phyloP scores from a whole-genome alignment of 2,797 vertebrate species.

The Tolypeutes matacus region DNA sequence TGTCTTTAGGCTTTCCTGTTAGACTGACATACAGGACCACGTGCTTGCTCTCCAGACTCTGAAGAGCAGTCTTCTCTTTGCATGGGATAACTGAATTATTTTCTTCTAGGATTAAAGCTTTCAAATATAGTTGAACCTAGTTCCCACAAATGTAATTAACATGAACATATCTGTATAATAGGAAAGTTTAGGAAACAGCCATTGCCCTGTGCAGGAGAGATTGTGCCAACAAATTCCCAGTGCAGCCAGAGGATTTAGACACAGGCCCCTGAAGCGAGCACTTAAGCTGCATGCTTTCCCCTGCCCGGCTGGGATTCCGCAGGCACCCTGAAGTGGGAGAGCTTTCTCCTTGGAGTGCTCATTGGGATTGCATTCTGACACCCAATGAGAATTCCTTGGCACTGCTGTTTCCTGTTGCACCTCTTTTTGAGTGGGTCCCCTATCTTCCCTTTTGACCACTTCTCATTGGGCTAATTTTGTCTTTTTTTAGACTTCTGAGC shows the following conservation, averaged over 20 bases:
- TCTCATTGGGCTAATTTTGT: neutral
- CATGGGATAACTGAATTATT: constrained; percentile 40
- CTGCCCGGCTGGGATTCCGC: neutral
- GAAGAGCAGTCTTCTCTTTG: constrained; percentile 27
- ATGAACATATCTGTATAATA: neutral
- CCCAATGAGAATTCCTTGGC: neutral
- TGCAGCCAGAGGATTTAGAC: neutral
- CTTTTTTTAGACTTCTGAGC: neutral
- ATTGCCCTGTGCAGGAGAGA: neutral
- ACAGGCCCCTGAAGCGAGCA: neutral
- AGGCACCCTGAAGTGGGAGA: neutral
- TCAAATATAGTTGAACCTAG: neutral
- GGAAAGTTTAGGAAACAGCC: neutral
- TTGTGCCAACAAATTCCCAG: neutral
- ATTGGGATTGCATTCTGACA: neutral
- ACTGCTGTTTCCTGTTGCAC: neutral
- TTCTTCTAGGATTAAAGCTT: constrained; percentile 13
- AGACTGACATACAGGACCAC: neutral
- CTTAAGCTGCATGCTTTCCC: neutral
- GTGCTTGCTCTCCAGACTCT: neutral
- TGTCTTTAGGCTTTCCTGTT: neutral
- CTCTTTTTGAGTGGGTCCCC: neutral
- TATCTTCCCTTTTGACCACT: neutral
- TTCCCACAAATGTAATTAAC: constrained; percentile 5
- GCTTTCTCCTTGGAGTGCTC: neutral